A percentile compares a stretch with the other conserved stretches of the same genome.
phyloP scores from a whole-genome alignment of 2,113 vertebrate genomes.

The Megaceryle torquata region DNA sequence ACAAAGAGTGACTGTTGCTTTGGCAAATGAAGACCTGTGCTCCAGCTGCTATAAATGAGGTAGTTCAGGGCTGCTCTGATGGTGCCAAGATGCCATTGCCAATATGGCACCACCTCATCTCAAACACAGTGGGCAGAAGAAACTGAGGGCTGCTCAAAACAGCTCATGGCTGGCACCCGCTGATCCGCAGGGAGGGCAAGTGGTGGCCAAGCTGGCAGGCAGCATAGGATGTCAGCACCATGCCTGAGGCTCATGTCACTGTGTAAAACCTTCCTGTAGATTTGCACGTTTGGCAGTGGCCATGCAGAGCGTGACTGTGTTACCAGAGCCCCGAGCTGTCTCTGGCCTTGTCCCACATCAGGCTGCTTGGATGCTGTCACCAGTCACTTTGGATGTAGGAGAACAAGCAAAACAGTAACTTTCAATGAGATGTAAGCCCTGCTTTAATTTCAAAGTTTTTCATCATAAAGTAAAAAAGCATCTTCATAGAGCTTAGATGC shows the following conservation, averaged over 20 bases:
- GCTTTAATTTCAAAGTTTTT: background rate
- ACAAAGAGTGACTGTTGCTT: background rate
- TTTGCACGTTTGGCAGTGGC: background rate
- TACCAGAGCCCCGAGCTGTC: background rate
- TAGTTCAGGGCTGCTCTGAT: background rate
- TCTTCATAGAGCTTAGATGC: accelerated
- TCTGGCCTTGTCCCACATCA: background rate
- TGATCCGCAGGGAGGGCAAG: accelerated
- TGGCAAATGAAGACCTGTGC: background rate
- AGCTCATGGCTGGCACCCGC: background rate
- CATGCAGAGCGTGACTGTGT: background rate
- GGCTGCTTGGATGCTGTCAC: background rate
- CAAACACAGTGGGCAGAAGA: background rate
- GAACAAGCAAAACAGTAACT: background rate
- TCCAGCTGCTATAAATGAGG: accelerated
- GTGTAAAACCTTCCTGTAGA: background rate
- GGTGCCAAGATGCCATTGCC: accelerated
- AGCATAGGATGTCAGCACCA: background rate
- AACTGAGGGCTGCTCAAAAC: background rate
- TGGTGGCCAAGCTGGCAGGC: background rate
- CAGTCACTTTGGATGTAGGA: background rate
- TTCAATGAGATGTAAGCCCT: background rate
- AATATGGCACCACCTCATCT: background rate
- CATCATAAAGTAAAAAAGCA: background rate
- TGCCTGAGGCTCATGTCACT: accelerated